Evolutionary conservation across 53 echinoderm and acorn worm genomes (phyloP).

Genomic region (Echinometra lucunter): DNA sequence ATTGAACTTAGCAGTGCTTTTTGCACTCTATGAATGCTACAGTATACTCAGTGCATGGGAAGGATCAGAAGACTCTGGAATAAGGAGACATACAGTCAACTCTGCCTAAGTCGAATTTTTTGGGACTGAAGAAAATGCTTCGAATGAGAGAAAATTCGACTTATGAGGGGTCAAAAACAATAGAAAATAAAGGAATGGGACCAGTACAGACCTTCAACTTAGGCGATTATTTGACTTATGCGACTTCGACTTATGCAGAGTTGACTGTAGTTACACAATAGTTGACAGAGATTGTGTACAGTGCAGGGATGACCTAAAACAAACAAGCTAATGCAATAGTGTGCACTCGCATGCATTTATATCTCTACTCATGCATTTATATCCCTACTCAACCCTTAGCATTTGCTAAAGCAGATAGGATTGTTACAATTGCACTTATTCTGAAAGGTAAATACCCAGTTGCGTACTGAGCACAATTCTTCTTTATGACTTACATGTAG

Average conservation of each 20-base stretch:
- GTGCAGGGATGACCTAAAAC: constrained; percentile 27
- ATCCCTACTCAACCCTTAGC: neutral
- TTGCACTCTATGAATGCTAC: neutral
- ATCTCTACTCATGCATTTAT: neutral
- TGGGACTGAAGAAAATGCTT: too few relatives aligned
- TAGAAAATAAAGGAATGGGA: too few relatives aligned
- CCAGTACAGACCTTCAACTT: too few relatives aligned
- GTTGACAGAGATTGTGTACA: constrained; percentile 7
- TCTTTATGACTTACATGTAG: neutral
- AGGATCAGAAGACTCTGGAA: neutral
- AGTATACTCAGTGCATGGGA: neutral
- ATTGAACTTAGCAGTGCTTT: neutral
- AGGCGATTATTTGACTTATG: too few relatives aligned
- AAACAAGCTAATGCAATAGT: constrained; percentile 29
- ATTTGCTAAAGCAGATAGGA: constrained; percentile 22
- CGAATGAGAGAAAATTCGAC: too few relatives aligned
- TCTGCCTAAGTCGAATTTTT: too few relatives aligned
- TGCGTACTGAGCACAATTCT: neutral
- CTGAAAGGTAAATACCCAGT: constrained; percentile 5
- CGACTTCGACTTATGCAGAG: too few relatives aligned
- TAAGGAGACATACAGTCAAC: too few relatives aligned
- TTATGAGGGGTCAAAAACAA: too few relatives aligned
- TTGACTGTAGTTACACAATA: too few relatives aligned
- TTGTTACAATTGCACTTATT: constrained; percentile 36
- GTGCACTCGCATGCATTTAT: neutral